Conservation (phyloP, 2,888 invertebrate genomes). For the Cataglyphis altisquamis region DNA sequence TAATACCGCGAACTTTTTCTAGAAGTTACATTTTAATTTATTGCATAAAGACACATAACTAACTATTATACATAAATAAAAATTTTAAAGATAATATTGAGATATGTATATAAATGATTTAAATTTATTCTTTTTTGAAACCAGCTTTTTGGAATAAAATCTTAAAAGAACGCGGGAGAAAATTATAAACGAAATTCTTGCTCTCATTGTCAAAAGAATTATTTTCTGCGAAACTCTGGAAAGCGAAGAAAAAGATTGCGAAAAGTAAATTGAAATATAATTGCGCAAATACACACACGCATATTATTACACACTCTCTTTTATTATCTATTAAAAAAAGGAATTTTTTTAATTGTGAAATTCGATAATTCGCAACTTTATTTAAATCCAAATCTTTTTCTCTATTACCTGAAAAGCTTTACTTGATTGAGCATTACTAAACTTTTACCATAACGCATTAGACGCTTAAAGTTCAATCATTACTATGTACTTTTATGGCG, state of each 20-base stretch:
- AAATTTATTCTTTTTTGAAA: neutral
- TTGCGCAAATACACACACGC: neutral
- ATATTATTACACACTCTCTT: neutral
- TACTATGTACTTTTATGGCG: constrained; percentile 12
- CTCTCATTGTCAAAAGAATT: neutral
- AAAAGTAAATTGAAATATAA: neutral
- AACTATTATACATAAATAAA: neutral
- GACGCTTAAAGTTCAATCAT: constrained; percentile 40
- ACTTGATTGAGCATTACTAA: neutral
- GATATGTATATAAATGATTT: neutral
- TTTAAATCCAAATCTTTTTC: constrained; percentile 11
- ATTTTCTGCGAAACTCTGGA: neutral
- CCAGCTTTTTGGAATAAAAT: neutral
- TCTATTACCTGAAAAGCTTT: neutral
- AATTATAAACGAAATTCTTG: neutral
- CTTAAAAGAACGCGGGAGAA: neutral
- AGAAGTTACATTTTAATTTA: neutral
- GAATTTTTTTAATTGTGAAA: neutral
- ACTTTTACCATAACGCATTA: constrained; percentile 27
- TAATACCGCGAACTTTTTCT: neutral
- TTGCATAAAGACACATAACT: neutral
- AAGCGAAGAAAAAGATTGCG: neutral
- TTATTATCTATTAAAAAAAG: neutral
- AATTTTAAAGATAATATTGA: neutral
- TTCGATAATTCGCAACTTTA: neutral